Conservation (phyloP, 2,888 invertebrate species). For the Andricus quercusramuli region DNA sequence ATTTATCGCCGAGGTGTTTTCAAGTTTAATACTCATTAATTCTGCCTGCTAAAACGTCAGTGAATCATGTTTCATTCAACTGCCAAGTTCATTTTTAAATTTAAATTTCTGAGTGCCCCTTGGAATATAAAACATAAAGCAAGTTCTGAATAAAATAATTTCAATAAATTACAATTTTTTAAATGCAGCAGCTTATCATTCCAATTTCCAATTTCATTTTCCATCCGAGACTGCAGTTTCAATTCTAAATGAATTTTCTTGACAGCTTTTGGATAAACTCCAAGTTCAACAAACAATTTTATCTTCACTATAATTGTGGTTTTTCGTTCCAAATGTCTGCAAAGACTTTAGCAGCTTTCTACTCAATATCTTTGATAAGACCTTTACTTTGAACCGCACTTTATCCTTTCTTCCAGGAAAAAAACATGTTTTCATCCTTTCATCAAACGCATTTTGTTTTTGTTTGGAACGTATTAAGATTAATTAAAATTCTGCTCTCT, state of each 20-base stretch:
- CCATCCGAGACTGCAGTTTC: neutral
- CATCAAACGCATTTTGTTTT: neutral
- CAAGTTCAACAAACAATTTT: slow-evolving; percentile 29
- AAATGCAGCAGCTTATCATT: neutral
- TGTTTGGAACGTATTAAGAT: neutral
- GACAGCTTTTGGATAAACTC: slow-evolving; percentile 8
- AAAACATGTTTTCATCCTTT: slow-evolving; percentile 37
- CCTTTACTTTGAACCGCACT: neutral
- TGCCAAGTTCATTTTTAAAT: slow-evolving; percentile 31
- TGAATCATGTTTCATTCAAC: slow-evolving; percentile 38
- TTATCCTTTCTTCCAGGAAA: slow-evolving; percentile 24
- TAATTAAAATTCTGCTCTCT: neutral
- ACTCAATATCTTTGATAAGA: slow-evolving; percentile 23
- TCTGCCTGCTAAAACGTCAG: slow-evolving; percentile 31
- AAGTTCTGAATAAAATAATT: slow-evolving; percentile 5
- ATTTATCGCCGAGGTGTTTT: slow-evolving; percentile 27
- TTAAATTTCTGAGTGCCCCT: slow-evolving; percentile 5
- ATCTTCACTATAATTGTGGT: slow-evolving; percentile 16
- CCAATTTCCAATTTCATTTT: neutral
- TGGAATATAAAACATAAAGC: neutral
- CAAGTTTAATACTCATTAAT: slow-evolving; percentile 24
- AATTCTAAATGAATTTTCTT: neutral
- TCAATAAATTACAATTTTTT: neutral
- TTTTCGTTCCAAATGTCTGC: slow-evolving; percentile 24
- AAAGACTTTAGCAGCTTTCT: neutral